Base-by-base conservation (phyloP, 2,113 vertebrate species). In the Heteronetta atricapilla region DNA sequence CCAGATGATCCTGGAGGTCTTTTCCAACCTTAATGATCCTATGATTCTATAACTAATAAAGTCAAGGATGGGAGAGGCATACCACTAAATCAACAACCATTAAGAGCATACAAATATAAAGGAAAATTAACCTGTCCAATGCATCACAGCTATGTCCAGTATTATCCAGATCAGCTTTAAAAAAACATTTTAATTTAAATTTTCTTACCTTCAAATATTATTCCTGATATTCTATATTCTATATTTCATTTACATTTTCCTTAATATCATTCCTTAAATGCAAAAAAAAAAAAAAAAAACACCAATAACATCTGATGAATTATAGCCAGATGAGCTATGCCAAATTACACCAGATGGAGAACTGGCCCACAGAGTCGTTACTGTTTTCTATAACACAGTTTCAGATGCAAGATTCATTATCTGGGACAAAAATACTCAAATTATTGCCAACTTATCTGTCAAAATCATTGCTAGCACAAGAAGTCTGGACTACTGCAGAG, bases 341-440 rank as follows among this genome's bases (percentile, higher is more conserved):
- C 94, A 97, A 96, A 93, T 81, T 88, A 72, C 26, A 95, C 80
- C 93, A 95, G 94, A 95, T 96, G 96, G 95, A 95, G 74, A 92
- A 44, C 50, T 90, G 86, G 94, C 88, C 90, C 44, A 69, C 92
- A 93, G 92, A 95, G 77, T 79, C 96, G 86, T 90, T 86, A 90
- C 79, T 94, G 83, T 90, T 93, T 95, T 94, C 93, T 89, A 3
- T 73, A 95, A 86, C 77, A 86, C 72, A 88, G 83, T 94, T 97
- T 96, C 83, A 93, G 62, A 92, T 87, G 66, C 62, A 95, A 95
- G 88, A 94, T 90, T 93, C 90, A 92, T 93, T 90, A 96, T 91
- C 78, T 91, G 88, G 76, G 77, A 97, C 74, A 86, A 97, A 97
- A 96, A 96, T 86, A 91, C 20, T 76, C 92, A 90, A 21, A 91